phyloP scores from a whole-genome alignment of 1,140 invertebrate species.

The Medauroidea extradentata region DNA sequence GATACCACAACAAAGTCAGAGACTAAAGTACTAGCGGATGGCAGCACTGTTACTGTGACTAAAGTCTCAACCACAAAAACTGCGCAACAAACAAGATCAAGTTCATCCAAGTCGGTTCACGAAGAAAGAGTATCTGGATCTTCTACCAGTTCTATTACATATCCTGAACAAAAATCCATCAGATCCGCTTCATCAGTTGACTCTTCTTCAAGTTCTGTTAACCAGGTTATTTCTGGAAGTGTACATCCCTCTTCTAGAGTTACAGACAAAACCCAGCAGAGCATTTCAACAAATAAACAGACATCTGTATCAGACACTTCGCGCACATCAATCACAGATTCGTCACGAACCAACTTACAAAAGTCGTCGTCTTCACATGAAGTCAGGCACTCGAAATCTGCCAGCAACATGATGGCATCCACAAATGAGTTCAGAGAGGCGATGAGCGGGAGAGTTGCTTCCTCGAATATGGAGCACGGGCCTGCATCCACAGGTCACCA shows the following conservation, averaged over 20 bases:
- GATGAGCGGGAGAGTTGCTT: background rate
- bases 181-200: no score
- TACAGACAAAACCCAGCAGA: no score
- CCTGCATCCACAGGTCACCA: conserved; percentile 48
- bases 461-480: background rate
- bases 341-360: conserved; percentile 4
- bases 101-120: background rate
- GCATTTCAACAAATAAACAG: background rate
- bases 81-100: background rate
- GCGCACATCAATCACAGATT: conserved; percentile 26
- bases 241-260: no score
- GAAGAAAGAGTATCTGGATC: conserved; percentile 14
- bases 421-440: conserved; percentile 11
- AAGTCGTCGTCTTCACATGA: no score
- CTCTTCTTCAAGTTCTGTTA: no score
- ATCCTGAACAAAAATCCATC: background rate
- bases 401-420: conserved; percentile 1
- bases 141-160: conserved; percentile 13
- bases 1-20: conserved; percentile 32
- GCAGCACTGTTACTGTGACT: conserved; percentile 48
- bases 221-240: no score
- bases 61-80: background rate
- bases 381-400: background rate
- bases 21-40: conserved; percentile 49
- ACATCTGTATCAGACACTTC: conserved; percentile 12